Conservation (phyloP, 2,797 vertebrate species). For the Protosalanx chinensis region DNA sequence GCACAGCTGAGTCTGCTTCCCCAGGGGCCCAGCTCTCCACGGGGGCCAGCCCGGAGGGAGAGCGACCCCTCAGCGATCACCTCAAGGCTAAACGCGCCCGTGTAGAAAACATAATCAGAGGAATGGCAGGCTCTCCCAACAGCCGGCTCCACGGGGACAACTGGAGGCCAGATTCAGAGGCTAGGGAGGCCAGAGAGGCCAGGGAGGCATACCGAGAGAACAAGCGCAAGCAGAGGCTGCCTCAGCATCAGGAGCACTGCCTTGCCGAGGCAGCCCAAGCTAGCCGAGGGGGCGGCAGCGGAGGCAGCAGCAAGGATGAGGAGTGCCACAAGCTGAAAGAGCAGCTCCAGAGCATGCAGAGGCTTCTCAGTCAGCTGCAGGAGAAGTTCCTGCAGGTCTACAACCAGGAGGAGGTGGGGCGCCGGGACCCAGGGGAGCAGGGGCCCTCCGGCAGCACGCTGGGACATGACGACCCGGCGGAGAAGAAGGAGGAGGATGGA, state of each 20-base stretch:
- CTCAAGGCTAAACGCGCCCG: conserved; percentile 86
- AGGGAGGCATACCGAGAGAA: conserved; percentile 66
- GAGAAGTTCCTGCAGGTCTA: conserved; percentile 81
- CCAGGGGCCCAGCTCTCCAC: conserved; percentile 52
- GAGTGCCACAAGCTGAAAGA: conserved; percentile 81
- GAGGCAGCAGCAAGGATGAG: conserved; percentile 61
- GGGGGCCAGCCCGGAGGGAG: conserved; percentile 55
- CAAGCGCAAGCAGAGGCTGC: conserved; percentile 83
- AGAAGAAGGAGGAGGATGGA: conserved; percentile 23
- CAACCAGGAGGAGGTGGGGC: conserved; percentile 62
- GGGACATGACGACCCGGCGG: conserved; percentile 25
- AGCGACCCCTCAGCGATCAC: conserved; percentile 74
- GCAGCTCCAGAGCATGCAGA: conserved; percentile 86
- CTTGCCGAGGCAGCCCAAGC: conserved; percentile 18
- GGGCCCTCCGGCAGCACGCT: conserved; percentile 6
- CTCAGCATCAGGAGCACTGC: conserved; percentile 75
- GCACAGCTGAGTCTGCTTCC: conserved; percentile 54
- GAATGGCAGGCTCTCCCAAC: conserved; percentile 81
- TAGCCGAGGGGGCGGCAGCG: conserved; percentile 31
- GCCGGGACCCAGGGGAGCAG: conserved; percentile 47
- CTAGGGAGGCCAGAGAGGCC: conserved; percentile 32
- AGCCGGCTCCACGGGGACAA: conserved; percentile 55
- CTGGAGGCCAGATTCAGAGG: not conserved
- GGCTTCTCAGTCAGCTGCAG: conserved; percentile 81
- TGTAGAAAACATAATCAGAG: conserved; percentile 89